Percentiles rank a stretch among this genome's conserved stretches.
Conservation (phyloP, 2,888 invertebrate genomes). For the Clunio marinus region DNA sequence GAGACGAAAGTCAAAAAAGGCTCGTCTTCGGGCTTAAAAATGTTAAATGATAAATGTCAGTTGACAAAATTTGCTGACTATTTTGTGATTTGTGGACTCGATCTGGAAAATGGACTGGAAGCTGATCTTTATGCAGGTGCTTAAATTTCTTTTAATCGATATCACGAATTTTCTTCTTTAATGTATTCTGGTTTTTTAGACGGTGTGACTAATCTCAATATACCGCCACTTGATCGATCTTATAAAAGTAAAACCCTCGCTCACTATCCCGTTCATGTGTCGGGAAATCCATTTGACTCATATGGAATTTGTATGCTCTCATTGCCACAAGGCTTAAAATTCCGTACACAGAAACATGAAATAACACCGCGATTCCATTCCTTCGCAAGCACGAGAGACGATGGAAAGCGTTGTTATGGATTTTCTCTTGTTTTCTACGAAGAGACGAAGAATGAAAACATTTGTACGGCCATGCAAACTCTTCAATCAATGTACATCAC, state of each 20-base stretch:
- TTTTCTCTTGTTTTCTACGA: constrained; percentile 95
- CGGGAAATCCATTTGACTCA: constrained; percentile 87
- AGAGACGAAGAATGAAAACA: constrained; percentile 86
- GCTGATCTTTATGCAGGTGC: constrained; percentile 88
- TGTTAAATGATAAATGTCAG: constrained; percentile 24
- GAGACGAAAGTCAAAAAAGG: background rate
- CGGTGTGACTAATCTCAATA: constrained; percentile 67
- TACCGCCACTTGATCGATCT: constrained; percentile 87
- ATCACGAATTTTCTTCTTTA: constrained; percentile 10
- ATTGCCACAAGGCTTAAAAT: constrained; percentile 88
- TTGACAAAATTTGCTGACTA: constrained; percentile 74
- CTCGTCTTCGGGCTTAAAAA: constrained; percentile 15
- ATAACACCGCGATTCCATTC: constrained; percentile 88
- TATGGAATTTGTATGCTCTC: constrained; percentile 96
- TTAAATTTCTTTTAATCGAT: too few relatives aligned
- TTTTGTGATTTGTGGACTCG: constrained; percentile 92
- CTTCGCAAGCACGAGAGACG: constrained; percentile 94
- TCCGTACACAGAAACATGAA: constrained; percentile 89
- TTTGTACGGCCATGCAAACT: constrained; percentile 93
- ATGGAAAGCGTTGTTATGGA: constrained; percentile 91
- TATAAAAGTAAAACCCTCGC: constrained; percentile 92
- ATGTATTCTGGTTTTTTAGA: constrained; percentile 55
- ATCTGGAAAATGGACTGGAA: constrained; percentile 86
- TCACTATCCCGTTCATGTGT: constrained; percentile 88
- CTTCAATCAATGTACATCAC: constrained; percentile 90